phyloP scores from a whole-genome alignment of 2,888 invertebrate genomes.

The Apamea epomidion region DNA sequence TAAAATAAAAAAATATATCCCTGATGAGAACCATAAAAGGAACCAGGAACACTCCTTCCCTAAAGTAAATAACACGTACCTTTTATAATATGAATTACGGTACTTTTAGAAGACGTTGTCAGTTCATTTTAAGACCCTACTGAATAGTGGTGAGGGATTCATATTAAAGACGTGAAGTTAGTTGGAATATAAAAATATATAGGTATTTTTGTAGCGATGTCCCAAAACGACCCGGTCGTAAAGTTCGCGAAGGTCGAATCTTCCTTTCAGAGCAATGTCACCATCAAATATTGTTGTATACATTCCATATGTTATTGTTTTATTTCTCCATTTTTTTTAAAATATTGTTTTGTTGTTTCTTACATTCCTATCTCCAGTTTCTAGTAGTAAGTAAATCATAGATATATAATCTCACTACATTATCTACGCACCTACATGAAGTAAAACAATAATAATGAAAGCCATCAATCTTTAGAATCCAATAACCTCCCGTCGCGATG shows the following conservation, averaged over 20 bases:
- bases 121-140: neutral
- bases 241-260: conserved; percentile 39
- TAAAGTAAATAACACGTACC: conserved; percentile 21
- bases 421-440: neutral
- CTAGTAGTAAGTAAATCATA: neutral
- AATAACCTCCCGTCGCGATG: conserved; percentile 29
- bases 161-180: conserved; percentile 28
- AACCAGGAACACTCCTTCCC: neutral
- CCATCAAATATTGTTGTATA: conserved; percentile 9
- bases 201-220: conserved; percentile 28
- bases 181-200: conserved; percentile 27
- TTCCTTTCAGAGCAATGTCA: conserved; percentile 23
- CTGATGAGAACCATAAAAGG: conserved; percentile 41
- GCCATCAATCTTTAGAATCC: conserved; percentile 49
- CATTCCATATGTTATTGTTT: too few species aligned
- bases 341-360: neutral
- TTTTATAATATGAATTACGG: conserved; percentile 15
- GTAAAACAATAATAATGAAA: conserved; percentile 7
- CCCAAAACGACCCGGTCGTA: conserved; percentile 37
- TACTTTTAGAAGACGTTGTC: neutral
- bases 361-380: neutral
- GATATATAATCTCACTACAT: neutral
- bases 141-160: neutral
- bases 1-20: conserved; percentile 62
- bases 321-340: too few species aligned